A percentile compares a stretch with the other conserved stretches of the same genome.
Evolutionary conservation across 2,113 vertebrate genomes (phyloP).

Genomic region (Peromyscus maniculatus): DNA sequence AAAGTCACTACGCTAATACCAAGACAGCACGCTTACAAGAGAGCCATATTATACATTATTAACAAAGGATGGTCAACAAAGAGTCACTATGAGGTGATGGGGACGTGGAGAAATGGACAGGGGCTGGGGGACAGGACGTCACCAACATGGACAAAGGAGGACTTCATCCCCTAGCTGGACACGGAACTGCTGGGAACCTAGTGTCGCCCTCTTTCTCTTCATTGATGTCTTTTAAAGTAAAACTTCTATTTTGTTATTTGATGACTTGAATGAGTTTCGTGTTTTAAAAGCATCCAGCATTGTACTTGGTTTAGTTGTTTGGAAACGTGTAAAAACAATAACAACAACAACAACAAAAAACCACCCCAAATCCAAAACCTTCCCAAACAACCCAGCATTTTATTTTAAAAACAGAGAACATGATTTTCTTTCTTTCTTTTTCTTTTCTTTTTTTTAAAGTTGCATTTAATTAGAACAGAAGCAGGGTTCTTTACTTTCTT

Average conservation of each 20-base stretch:
- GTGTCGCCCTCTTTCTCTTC: conserved; percentile 84
- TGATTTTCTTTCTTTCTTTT: conserved; percentile 80
- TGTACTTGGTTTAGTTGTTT: conserved; percentile 95
- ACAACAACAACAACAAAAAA: conserved; percentile 63
- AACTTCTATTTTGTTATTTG: conserved; percentile 89
- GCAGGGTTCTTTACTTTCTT: conserved; percentile 78
- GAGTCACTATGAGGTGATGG: conserved; percentile 91
- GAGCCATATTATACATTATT: conserved; percentile 95
- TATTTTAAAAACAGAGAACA: conserved; percentile 87
- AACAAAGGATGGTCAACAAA: conserved; percentile 94
- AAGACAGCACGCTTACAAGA: conserved; percentile 97
- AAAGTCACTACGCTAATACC: conserved; percentile 95
- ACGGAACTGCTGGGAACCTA: conserved; percentile 92
- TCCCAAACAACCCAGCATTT: conserved; percentile 82
- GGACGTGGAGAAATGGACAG: conserved; percentile 91
- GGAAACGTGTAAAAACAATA: conserved; percentile 87
- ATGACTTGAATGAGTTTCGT: conserved; percentile 93
- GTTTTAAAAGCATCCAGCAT: conserved; percentile 96
- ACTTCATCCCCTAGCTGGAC: conserved; percentile 91
- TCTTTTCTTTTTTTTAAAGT: not conserved
- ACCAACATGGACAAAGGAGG: conserved; percentile 93
- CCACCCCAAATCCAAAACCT: conserved; percentile 39
- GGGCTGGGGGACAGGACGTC: conserved; percentile 93
- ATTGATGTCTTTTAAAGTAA: conserved; percentile 84
- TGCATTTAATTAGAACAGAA: conserved; percentile 77